These are phyloP conservation scores for Hipposideros armiger DNA, from an alignment of 2,113 vertebrate genomes.

Conservation along the genomic window DNA sequence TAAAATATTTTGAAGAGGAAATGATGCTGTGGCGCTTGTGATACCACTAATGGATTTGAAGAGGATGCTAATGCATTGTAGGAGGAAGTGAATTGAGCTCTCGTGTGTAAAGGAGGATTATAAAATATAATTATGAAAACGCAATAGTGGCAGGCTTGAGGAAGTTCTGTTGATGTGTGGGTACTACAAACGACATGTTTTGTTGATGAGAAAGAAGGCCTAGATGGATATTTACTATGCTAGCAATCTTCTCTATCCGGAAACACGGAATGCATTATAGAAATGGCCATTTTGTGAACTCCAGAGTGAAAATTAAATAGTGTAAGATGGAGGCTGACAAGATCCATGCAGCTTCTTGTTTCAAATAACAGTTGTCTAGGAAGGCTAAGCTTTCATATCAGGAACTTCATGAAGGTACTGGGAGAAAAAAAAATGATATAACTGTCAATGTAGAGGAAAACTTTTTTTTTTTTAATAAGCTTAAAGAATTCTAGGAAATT, in stretches of 20 bases:
- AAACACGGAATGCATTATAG: slow-evolving; percentile 81
- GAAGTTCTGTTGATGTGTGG: slow-evolving; percentile 87
- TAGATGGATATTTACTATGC: slow-evolving; percentile 81
- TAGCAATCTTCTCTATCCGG: slow-evolving; percentile 82
- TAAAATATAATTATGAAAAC: slow-evolving; percentile 90
- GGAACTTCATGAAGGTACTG: slow-evolving; percentile 73
- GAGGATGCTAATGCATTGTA: slow-evolving; percentile 90
- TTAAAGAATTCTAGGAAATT: slow-evolving; percentile 83
- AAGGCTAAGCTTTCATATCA: slow-evolving; percentile 77
- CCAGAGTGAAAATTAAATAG: slow-evolving; percentile 84
- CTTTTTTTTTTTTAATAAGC: slow-evolving; percentile 39
- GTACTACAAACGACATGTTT: slow-evolving; percentile 84
- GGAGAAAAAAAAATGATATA: slow-evolving; percentile 72
- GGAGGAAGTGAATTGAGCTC: slow-evolving; percentile 88
- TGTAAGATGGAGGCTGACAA: slow-evolving; percentile 80
- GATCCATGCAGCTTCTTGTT: slow-evolving; percentile 81
- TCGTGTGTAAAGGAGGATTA: slow-evolving; percentile 89
- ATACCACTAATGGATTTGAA: slow-evolving; percentile 92
- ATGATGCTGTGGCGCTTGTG: slow-evolving; percentile 85
- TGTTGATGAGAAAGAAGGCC: slow-evolving; percentile 86
- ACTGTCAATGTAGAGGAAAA: slow-evolving; percentile 76
- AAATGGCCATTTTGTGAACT: slow-evolving; percentile 84
- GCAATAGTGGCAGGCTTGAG: slow-evolving; percentile 85
- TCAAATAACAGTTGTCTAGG: slow-evolving; percentile 72
- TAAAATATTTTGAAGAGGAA: slow-evolving; percentile 87